phyloP scores from a whole-genome alignment of 2,888 invertebrate species.

The Anagyrus pseudococci region DNA sequence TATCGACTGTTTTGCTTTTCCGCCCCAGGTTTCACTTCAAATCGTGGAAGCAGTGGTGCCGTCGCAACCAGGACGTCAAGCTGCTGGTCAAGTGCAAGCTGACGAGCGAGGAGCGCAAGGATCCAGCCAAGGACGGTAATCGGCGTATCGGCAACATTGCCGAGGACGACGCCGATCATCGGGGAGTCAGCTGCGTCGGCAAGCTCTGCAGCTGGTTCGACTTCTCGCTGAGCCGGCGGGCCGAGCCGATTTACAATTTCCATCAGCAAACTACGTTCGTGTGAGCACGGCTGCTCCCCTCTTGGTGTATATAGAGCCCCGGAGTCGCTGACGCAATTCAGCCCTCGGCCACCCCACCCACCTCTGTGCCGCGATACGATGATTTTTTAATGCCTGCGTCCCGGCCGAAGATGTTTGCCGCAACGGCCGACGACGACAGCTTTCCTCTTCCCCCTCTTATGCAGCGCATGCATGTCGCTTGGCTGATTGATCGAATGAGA shows the following conservation, averaged over 20 bases:
- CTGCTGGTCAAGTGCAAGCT: constrained; percentile 45
- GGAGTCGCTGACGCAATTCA: too few relatives aligned
- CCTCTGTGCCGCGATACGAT: too few relatives aligned
- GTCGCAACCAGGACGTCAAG: constrained; percentile 51
- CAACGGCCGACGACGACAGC: too few relatives aligned
- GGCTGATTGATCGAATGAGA: too few relatives aligned
- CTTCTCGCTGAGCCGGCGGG: constrained; percentile 31
- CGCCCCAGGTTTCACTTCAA: constrained; percentile 52
- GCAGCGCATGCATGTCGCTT: too few relatives aligned
- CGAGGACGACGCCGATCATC: background rate
- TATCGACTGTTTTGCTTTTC: constrained; percentile 8
- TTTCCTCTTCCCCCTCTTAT: too few relatives aligned
- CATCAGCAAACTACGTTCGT: constrained; percentile 44
- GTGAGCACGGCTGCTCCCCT: too few relatives aligned
- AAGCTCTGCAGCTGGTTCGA: constrained; percentile 40
- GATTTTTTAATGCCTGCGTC: too few relatives aligned
- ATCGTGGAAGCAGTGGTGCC: constrained; percentile 53
- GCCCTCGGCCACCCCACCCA: too few relatives aligned
- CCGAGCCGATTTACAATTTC: constrained; percentile 40
- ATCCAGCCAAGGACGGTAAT: background rate
- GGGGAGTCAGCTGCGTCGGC: background rate
- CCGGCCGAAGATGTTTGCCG: too few relatives aligned
- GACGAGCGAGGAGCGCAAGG: constrained; percentile 5
- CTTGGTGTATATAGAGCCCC: too few relatives aligned
- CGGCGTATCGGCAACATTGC: background rate